These are phyloP conservation scores for Oophaga pumilio DNA, from an alignment of 2,113 vertebrate species.

Conservation along the genomic window DNA sequence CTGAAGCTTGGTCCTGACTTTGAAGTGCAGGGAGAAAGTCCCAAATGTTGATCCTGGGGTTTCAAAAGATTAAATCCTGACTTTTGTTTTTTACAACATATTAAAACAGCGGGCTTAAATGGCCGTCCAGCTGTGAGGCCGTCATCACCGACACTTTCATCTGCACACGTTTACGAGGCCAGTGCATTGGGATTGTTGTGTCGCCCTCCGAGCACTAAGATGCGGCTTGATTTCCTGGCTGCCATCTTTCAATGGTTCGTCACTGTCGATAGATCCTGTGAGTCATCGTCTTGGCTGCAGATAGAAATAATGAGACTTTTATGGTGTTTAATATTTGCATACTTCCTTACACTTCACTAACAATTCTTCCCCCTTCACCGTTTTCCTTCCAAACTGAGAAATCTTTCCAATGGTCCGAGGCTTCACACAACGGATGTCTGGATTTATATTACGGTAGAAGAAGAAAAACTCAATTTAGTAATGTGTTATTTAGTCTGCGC, in stretches of 20 bases:
- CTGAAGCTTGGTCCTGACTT: slow-evolving; percentile 71
- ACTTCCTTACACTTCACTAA: neutral
- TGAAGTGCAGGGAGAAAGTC: slow-evolving; percentile 77
- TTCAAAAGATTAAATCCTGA: slow-evolving; percentile 76
- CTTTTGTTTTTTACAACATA: slow-evolving; percentile 73
- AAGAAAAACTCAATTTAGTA: neutral
- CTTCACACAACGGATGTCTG: neutral
- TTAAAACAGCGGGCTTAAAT: slow-evolving; percentile 74
- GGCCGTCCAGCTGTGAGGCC: slow-evolving; percentile 71
- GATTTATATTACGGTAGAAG: neutral
- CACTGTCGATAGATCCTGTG: neutral
- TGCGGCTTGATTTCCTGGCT: neutral
- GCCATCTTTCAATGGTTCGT: neutral
- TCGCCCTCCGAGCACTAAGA: neutral
- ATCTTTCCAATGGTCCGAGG: neutral
- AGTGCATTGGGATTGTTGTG: neutral
- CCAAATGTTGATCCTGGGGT: slow-evolving; percentile 74
- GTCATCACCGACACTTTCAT: slow-evolving; percentile 74
- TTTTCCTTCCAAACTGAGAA: slow-evolving; percentile 4
- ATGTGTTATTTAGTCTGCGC: neutral
- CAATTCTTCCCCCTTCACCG: neutral
- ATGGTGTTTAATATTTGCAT: neutral
- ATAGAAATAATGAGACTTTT: slow-evolving; percentile 5
- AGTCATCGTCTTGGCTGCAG: neutral
- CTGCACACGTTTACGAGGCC: slow-evolving; percentile 65